Base-by-base conservation (phyloP, 2,797 vertebrate species). In the Heteromormyrus szaboi region DNA sequence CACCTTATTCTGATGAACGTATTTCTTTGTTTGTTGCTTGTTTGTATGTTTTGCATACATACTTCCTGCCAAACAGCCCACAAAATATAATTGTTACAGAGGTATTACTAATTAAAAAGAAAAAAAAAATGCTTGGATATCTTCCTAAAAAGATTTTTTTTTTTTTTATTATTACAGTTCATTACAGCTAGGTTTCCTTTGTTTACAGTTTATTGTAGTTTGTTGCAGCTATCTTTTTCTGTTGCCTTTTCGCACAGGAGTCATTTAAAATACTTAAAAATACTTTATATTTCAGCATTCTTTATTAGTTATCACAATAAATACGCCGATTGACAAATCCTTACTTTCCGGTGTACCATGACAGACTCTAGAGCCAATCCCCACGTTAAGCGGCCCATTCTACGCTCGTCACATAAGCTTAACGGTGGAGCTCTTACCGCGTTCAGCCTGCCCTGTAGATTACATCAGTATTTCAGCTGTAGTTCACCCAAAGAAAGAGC, bases 401-500 rank as follows among this genome's bases (percentile, higher is more conserved):
- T 89, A 89, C 83, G 14, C 79, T 14, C 76, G 11, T 41, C 29
- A 92, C 88, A 92, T 89, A 90, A 91, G 90, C 88, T 91, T 92
- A 90, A 90, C 92, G 93, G 95, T 95, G 95, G 93, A 94, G 94
- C 92, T 89, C 90, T 91, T 89, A 89, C 91, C 89, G 93, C 93
- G 93, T 92, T 92, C 92, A 91, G 90, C 89, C 90, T 93, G 90
- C 83, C 91, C 94, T 94, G 92, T 92, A 95, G 94, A 92, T 92
- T 90, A 90, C 93, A 93, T 91, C 88, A 88, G 79, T 89, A 89
- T 92, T 95, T 93, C 90, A 93, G 90, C 91, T 90, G 90, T 90
- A 95, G 92, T 95, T 96, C 93, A 94, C 94, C 95, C 95, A 93
- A 91, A 94, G 76, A 46, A 92, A 94, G 90, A 95, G 92, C 92